These are phyloP conservation scores for Formica aserva DNA, from an alignment of 2,888 invertebrate species.

Conservation along the genomic window DNA sequence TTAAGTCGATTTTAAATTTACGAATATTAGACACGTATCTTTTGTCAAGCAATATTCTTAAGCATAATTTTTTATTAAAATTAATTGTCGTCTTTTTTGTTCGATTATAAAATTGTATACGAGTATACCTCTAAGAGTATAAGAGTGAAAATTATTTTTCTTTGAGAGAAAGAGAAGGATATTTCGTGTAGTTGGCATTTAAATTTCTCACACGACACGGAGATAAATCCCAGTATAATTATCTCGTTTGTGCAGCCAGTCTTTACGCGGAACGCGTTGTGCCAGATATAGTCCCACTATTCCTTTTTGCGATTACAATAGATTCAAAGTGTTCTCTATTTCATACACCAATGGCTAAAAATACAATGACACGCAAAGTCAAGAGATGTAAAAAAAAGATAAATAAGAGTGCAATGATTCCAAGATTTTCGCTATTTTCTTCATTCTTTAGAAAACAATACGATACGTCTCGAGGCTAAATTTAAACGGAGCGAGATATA, in stretches of 20 bases:
- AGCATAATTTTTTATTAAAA: not conserved
- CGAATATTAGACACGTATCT: not conserved
- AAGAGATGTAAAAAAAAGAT: not conserved
- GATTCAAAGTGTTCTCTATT: constrained; percentile 3
- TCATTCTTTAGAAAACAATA: not conserved
- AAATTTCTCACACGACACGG: constrained; percentile 57
- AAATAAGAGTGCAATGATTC: not conserved
- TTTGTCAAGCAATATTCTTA: not conserved
- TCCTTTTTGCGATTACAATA: constrained; percentile 15
- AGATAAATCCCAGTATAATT: constrained; percentile 66
- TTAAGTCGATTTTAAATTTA: constrained; percentile 18
- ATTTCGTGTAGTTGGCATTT: constrained; percentile 66
- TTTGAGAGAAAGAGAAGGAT: constrained; percentile 9
- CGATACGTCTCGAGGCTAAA: not conserved
- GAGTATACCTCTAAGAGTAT: too few species aligned
- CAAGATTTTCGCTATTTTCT: not conserved
- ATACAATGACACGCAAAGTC: not conserved
- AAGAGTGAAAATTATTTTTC: not conserved
- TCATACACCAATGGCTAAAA: not conserved
- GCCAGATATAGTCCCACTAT: not conserved
- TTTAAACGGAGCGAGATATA: constrained; percentile 30
- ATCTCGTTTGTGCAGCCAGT: constrained; percentile 47
- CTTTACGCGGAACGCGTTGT: constrained; percentile 22
- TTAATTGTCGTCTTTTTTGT: constrained; percentile 19
- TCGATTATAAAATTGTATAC: not conserved